Base-by-base conservation (phyloP, 2,113 vertebrate genomes). In the Phyllostomus hastatus region DNA sequence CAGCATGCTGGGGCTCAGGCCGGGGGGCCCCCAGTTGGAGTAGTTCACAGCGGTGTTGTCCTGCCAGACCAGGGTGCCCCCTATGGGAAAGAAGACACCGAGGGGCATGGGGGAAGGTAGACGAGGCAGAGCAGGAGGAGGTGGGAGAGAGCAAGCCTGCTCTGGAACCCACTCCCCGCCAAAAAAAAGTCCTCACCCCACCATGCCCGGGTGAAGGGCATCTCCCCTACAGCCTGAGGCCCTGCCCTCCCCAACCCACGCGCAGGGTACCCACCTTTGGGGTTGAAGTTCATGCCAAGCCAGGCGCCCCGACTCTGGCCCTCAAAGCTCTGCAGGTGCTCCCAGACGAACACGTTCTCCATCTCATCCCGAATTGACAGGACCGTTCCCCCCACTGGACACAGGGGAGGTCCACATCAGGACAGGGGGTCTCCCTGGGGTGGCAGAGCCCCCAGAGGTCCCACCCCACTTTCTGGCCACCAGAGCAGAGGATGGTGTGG, bases 291-390 rank as follows among this genome's bases (percentile, higher is more conserved):
- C 99, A 99, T 99, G 97, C 99, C 99, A 84, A 99, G 98, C 99
- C 99, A 99, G 86, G 99, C 99, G 0, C 99, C 99, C 12, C 98
- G 98, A 69, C 99, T 99, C 57, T 99, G 98, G 43, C 99, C 98
- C 81, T 99, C 98, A 0, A 98, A 99, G 0, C 98, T 98, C 98
- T 99, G 99, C 82, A 99, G 99, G 86, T 99, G 99, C 93, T 99
- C 99, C 99, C 99, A 99, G 85, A 99, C 98, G 10, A 99, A 99
- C 78, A 99, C 97, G 0, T 99, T 99, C 98, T 99, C 99, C 20
- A 97, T 99, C 97, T 99, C 99, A 16, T 99, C 99, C 97, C 99
- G 97, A 95, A 99, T 99, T 57, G 99, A 99, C 94, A 99, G 98
- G 90, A 99, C 98, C 0, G 98, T 98, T 14, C 99, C 99, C 4